Evolutionary conservation across 1,140 invertebrate genomes (phyloP), one percentile per base, ranked within the genome.

Genomic region (Drosophila simulans): DNA sequence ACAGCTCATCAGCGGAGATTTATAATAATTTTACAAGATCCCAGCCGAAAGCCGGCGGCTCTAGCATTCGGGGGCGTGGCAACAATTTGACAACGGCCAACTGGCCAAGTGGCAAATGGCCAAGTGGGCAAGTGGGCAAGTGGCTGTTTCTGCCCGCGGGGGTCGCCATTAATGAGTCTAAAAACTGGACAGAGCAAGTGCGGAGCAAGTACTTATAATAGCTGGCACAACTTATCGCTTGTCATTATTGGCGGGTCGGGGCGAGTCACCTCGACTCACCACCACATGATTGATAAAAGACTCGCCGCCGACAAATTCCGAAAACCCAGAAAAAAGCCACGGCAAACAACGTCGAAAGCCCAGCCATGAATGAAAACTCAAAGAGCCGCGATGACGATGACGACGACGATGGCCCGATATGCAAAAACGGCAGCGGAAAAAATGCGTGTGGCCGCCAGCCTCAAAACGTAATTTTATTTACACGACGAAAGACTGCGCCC

Each of bases 121-220:
- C 37, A 13, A 37, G 2, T 13, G 12, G 12, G 4, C 11, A 13
- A 39, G 55, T 62, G 63, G 48, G 31, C 55, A 31, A n/a, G 46
- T 46, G 62, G 12, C 56, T 51, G 58, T 46, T 43, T 43, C 12
- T 49, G 53, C 60, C 72, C 68, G 68, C 64, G 27, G 72, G 76
- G 84, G 84, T 83, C 80, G 89, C 76, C 80, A 88, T 89, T 90
- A 88, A 88, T 84, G 84, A 88, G 84, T 88, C 77, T 73, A 60
- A 82, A 77, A 82, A 77, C 76, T 77, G 65, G 82, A 20, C 42
- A 12, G 10, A 20, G 37, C 69, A 3, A 22, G 20, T 22, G 20
- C 64, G 73, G 78, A 71, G 69, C 55, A 71, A 70, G 69, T 63
- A 51, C 78, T 64, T 53, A 45, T 45, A 49, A 63, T 52, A 31